Base-by-base conservation (phyloP, 2,888 invertebrate genomes). In the Myopa tessellatipennis region DNA sequence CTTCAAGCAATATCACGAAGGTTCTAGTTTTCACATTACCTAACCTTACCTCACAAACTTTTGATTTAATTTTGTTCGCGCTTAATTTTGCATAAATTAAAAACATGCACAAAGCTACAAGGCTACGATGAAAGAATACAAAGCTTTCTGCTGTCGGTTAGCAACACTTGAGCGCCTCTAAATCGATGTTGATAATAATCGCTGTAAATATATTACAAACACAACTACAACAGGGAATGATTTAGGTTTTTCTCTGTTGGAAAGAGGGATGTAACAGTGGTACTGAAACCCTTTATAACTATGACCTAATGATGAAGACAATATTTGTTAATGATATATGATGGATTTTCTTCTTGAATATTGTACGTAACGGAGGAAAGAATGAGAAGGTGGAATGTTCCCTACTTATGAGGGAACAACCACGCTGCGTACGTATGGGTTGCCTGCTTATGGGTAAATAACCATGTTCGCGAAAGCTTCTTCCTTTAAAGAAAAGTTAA, bases 21-120 rank as follows among this genome's bases (percentile, higher is more conserved):
- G 26, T 26, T 2, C 26, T 26, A 26, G 1, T 26, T 26, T 2
- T 26, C 26, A 26, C 26, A 26, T 2, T 26, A 26, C 26, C 26
- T 26, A n/a, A n/a, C n/a, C 26, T 26, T n/a, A n/a, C n/a, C n/a
- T n/a, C n/a, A n/a, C n/a, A 26, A 26, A 26, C 26, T 26, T 68
- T 68, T 36, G 40, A 36, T 68, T 68, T 68, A 38, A 26, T 52
- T 70, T 55, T 55, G 70, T 55, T 55, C 70, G 52, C 70, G 52
- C 70, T 55, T 55, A 55, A 16, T 52, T 70, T 55, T 70, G 70
- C 70, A 70, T 70, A 70, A 70, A 36, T 70, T 55, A 52, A 34
- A 52, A n/a, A 68, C 10, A n/a, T 65, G 16, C 58, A 18, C 58
- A 16, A 18, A 58, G 4, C n/a, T 10, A 16, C 58, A 58, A 5